phyloP scores from a whole-genome alignment of 2,888 invertebrate species.

The Acleris holmiana region DNA sequence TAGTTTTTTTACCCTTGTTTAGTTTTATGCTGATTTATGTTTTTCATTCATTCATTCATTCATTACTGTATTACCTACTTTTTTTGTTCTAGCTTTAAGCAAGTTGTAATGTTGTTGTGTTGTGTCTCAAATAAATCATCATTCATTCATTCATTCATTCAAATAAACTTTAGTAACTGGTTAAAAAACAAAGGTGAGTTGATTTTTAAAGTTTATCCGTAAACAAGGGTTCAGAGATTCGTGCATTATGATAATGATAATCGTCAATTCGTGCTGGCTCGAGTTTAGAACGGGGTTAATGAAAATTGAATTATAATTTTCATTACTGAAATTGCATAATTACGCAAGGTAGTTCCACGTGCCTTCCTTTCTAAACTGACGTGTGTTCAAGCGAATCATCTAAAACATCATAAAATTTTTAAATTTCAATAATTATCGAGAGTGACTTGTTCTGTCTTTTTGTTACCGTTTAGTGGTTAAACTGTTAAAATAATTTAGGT shows the following conservation, averaged over 20 bases:
- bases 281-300: conserved; percentile 17
- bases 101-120: too few relatives aligned
- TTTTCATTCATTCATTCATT: too few relatives aligned
- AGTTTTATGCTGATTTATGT: too few relatives aligned
- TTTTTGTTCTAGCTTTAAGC: too few relatives aligned
- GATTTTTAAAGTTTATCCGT: background rate
- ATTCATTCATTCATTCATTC: too few relatives aligned
- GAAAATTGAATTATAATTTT: conserved; percentile 27
- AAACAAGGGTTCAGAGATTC: background rate
- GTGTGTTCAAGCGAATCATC: conserved; percentile 4
- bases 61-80: too few relatives aligned
- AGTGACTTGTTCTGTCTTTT: background rate
- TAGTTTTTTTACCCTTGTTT: too few relatives aligned
- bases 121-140: too few relatives aligned
- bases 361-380: conserved; percentile 6
- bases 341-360: conserved; percentile 16
- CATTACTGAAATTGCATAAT: conserved; percentile 22
- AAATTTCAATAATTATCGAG: background rate
- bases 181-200: too few relatives aligned
- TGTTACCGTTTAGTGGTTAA: too few relatives aligned
- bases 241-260: conserved; percentile 6
- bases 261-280: conserved; percentile 7
- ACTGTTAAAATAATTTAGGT: too few relatives aligned
- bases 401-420: conserved; percentile 20
- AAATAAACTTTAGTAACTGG: too few relatives aligned